phyloP scores from a whole-genome alignment of 2,888 invertebrate species.

The Thera britannica region DNA sequence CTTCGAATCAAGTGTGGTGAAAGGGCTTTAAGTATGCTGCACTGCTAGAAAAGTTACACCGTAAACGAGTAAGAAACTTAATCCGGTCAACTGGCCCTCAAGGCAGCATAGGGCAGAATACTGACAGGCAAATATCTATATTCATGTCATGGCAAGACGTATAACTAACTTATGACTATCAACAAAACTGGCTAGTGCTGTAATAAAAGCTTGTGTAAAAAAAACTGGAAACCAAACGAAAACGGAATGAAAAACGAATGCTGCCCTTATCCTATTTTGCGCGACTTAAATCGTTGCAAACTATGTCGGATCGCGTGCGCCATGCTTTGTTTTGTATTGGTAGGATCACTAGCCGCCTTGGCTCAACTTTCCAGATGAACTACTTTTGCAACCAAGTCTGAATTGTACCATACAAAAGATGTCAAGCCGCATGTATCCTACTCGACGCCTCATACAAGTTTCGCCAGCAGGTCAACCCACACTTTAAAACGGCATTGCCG shows the following conservation, averaged over 20 bases:
- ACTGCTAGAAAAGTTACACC: too few relatives aligned
- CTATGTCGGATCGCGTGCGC: conserved; percentile 28
- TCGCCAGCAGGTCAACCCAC: conserved; percentile 9
- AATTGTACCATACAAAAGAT: conserved; percentile 16
- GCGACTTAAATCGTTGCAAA: conserved; percentile 26
- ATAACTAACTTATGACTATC: conserved; percentile 5
- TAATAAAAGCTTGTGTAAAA: conserved; percentile 5
- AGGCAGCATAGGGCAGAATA: conserved; percentile 24
- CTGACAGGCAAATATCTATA: conserved; percentile 26
- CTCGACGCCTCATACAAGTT: conserved; percentile 16
- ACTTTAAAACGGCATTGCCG: neutral
- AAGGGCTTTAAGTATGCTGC: neutral
- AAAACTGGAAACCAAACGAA: conserved; percentile 17
- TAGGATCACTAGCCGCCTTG: conserved; percentile 5
- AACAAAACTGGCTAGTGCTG: conserved; percentile 5
- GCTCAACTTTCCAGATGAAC: conserved; percentile 8
- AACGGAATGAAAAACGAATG: too few relatives aligned
- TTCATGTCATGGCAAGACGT: conserved; percentile 23
- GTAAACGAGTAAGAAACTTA: neutral
- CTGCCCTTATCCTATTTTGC: conserved; percentile 20
- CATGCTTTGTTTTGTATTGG: conserved; percentile 21
- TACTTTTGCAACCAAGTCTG: conserved; percentile 4
- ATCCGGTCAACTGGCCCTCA: conserved; percentile 8
- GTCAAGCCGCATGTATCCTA: conserved; percentile 24
- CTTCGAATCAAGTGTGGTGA: neutral